Evolutionary conservation across 2,113 vertebrate species (phyloP).

Genomic region (Cochlearius cochlearius): DNA sequence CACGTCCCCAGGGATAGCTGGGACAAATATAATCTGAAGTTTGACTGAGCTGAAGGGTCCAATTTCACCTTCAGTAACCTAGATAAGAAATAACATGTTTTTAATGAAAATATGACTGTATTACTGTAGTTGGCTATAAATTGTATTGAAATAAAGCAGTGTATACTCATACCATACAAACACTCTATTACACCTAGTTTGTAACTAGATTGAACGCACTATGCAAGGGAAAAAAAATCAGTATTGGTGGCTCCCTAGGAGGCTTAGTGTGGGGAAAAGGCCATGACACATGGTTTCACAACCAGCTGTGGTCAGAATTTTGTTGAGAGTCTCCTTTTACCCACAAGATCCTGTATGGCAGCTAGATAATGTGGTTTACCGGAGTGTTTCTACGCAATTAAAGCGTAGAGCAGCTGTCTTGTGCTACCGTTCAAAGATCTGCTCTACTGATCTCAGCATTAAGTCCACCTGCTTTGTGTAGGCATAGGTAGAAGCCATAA

Average conservation of each 20-base stretch:
- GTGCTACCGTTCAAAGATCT: not conserved
- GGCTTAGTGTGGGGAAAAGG: not conserved
- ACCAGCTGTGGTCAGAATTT: not conserved
- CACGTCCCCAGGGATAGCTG: conserved; percentile 77
- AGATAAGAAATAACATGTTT: not conserved
- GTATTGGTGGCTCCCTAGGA: not conserved
- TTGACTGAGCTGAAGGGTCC: conserved; percentile 81
- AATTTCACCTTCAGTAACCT: conserved; percentile 82
- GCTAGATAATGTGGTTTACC: too few species aligned
- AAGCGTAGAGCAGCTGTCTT: not conserved
- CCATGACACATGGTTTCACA: not conserved
- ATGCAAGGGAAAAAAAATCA: not conserved
- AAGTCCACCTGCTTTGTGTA: not conserved
- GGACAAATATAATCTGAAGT: conserved; percentile 84
- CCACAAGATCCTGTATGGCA: not conserved
- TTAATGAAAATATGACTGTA: not conserved
- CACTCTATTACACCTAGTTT: not conserved
- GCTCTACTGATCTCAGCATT: not conserved
- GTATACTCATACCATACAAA: not conserved
- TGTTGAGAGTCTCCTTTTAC: not conserved
- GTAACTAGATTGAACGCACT: not conserved
- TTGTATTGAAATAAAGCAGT: not conserved
- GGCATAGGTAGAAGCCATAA: not conserved
- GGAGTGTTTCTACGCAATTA: not conserved
- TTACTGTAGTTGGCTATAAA: not conserved